Conservation (phyloP, 1,140 invertebrate genomes). For the Melitaea cinxia region DNA sequence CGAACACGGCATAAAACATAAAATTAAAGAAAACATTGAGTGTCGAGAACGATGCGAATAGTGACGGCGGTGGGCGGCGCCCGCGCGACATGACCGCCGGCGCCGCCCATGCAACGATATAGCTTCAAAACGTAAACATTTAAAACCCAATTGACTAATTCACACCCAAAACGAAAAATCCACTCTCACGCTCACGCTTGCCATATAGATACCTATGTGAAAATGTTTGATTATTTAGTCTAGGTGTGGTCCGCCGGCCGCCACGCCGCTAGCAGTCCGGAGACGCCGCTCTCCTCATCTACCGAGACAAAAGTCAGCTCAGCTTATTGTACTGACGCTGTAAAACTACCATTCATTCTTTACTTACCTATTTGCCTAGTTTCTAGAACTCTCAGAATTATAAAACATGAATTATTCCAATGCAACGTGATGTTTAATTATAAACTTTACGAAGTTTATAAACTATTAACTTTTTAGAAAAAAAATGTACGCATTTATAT, state of each 20-base stretch:
- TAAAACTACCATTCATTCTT: conserved; percentile 29
- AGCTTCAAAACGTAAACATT: conserved; percentile 80
- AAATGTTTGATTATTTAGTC: conserved; percentile 79
- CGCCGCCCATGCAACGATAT: conserved; percentile 74
- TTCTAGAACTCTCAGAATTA: not conserved
- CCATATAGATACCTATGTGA: conserved; percentile 82
- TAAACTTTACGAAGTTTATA: no score
- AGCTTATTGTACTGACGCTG: conserved; percentile 48
- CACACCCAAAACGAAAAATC: conserved; percentile 81
- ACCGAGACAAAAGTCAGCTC: conserved; percentile 81
- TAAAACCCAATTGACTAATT: conserved; percentile 82
- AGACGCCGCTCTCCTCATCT: conserved; percentile 76
- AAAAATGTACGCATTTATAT: no score
- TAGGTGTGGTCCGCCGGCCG: conserved; percentile 74
- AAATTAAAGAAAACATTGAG: conserved; percentile 77
- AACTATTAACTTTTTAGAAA: no score
- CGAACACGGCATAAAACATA: conserved; percentile 81
- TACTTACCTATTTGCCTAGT: conserved; percentile 39
- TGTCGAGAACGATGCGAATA: conserved; percentile 77
- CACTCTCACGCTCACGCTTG: conserved; percentile 81
- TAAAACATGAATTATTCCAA: not conserved
- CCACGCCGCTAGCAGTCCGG: conserved; percentile 66
- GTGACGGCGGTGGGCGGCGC: conserved; percentile 72
- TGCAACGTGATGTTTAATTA: no score
- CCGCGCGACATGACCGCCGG: conserved; percentile 50